phyloP scores from a whole-genome alignment of 1,140 invertebrate genomes.

The Sarcophaga bullata region DNA sequence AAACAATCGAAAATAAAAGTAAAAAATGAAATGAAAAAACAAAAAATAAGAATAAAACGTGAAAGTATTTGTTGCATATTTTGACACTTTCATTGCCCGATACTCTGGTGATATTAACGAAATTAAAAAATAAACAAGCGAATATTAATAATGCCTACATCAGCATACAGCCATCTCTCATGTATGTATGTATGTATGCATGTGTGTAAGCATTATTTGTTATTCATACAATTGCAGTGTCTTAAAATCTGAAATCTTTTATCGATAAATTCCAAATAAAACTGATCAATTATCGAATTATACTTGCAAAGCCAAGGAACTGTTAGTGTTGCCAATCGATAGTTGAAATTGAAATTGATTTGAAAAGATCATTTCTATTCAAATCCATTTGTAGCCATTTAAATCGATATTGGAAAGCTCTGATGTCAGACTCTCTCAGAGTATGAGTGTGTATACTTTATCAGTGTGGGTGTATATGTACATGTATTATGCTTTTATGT shows the following conservation, averaged over 20 bases:
- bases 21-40: background rate
- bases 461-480: background rate
- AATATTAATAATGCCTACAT: slow-evolving; percentile 31
- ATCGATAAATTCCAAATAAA: too few species aligned
- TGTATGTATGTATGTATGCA: background rate
- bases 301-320: too few species aligned
- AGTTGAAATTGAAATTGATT: background rate
- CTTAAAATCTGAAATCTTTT: background rate
- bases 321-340: too few species aligned
- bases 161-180: background rate
- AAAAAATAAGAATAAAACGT: background rate
- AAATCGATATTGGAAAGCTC: background rate
- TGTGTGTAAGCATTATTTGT: background rate
- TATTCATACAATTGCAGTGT: background rate
- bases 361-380: background rate
- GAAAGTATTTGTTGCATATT: slow-evolving; percentile 37
- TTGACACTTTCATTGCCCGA: slow-evolving; percentile 40
- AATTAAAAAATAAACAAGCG: slow-evolving; percentile 40
- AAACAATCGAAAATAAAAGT: background rate
- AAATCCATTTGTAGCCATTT: background rate
- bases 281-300: too few species aligned
- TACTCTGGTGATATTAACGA: slow-evolving; percentile 39
- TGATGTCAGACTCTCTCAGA: background rate
- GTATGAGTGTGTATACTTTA: background rate
- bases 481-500: background rate